A percentile compares a stretch with the other conserved stretches of the same genome.
Evolutionary conservation across 2,888 invertebrate genomes (phyloP).

Genomic region (Cheilosia urbana): DNA sequence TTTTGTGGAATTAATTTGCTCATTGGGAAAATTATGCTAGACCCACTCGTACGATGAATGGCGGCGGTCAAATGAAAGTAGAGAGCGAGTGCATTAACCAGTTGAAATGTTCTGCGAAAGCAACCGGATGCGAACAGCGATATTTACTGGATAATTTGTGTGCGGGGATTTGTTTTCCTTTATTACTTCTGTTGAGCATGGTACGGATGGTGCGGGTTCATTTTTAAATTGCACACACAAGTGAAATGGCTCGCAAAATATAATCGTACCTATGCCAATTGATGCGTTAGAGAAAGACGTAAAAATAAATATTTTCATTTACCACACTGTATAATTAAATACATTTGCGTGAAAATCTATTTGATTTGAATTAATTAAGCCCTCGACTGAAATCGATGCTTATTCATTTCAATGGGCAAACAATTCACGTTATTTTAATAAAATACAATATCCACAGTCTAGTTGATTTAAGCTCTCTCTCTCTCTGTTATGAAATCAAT

Average conservation of each 20-base stretch:
- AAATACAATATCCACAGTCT: neutral
- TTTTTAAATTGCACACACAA: conserved; percentile 16
- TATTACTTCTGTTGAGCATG: neutral
- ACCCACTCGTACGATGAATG: conserved; percentile 42
- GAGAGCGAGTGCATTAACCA: conserved; percentile 1
- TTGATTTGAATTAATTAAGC: no score
- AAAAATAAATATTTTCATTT: no score
- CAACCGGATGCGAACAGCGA: conserved; percentile 46
- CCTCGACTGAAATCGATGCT: no score
- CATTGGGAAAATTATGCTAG: conserved; percentile 62
- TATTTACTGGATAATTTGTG: conserved; percentile 71
- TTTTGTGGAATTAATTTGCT: conserved; percentile 62
- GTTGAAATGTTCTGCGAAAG: conserved; percentile 29
- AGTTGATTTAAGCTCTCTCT: neutral
- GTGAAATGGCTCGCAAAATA: no score
- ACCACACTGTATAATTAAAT: no score
- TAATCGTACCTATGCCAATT: no score
- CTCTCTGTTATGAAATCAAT: neutral
- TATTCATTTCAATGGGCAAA: no score
- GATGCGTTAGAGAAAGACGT: no score
- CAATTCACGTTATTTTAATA: no score
- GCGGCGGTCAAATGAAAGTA: conserved; percentile 11
- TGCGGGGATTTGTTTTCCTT: conserved; percentile 36
- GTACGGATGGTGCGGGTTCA: conserved; percentile 4
- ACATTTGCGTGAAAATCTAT: no score